Base-by-base conservation (phyloP, 2,113 vertebrate genomes). In the Thalassoma bifasciatum region DNA sequence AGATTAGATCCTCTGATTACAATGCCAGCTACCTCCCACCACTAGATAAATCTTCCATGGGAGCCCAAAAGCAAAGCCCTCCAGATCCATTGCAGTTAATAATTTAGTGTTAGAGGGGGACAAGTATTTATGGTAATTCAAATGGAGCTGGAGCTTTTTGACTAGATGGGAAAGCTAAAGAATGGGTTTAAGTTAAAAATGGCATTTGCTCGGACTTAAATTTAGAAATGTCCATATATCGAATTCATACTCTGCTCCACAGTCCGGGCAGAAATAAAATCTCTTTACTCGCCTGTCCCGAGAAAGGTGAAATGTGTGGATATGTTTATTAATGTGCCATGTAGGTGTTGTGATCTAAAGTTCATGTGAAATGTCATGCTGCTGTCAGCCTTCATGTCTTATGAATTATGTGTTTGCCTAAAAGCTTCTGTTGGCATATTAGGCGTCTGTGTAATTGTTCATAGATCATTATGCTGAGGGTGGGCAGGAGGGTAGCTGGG, bases 1-100 rank as follows among this genome's bases (percentile, higher is more conserved):
- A 93, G 91, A 93, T 94, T 93, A 93, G 90, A 90, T 92, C 84
- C 87, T 91, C 85, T 90, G 93, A 93, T 94, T 92, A 92, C 90
- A 83, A 88, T 86, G 88, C 91, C 91, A 91, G 89, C 86, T 80
- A 77, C 86, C 87, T 87, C 72, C 82, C 83, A 89, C 89, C 83
- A 78, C 77, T 65, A 84, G 87, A 93, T 94, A 93, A 93, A 94
- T 93, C 91, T 92, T 85, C 86, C 60, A 84, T 71, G 75, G 57
- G 78, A 89, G 87, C 90, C 92, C 88, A 70, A 86, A 89, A 89
- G 83, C 79, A 89, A 90, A 88, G 77, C 70, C 81, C 85, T 84
- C 75, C 78, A 79, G 78, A 90, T 91, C 88, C 86, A 88, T 89
- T 84, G 87, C 81, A 83, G 79, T 94, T 92, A 92, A 93, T 94